These are phyloP conservation scores for Nesidiocoris tenuis DNA, from an alignment of 2,888 invertebrate genomes.

Conservation along the genomic window DNA sequence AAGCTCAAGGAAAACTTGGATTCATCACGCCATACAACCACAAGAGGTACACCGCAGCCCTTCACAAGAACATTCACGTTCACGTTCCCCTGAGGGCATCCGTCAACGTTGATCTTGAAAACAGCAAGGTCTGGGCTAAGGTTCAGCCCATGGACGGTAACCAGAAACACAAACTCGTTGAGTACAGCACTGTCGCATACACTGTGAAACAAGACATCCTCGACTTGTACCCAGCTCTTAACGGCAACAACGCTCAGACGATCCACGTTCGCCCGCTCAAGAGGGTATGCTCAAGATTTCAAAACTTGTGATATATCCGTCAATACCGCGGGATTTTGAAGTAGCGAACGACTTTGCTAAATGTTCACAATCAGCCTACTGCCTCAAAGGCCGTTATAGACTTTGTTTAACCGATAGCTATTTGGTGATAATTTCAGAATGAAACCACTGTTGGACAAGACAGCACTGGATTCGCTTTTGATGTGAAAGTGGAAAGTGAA, in stretches of 20 bases:
- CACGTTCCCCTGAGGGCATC: slow-evolving; percentile 63
- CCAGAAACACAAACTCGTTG: slow-evolving; percentile 59
- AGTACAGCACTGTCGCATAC: slow-evolving; percentile 66
- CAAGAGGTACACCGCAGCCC: slow-evolving; percentile 62
- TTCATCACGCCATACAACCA: slow-evolving; percentile 66
- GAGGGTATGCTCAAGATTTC: slow-evolving; percentile 4
- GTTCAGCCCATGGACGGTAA: slow-evolving; percentile 59
- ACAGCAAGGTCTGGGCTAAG: slow-evolving; percentile 57
- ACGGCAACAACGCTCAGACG: slow-evolving; percentile 40
- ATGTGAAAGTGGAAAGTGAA: slow-evolving; percentile 60
- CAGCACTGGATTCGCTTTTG: slow-evolving; percentile 60
- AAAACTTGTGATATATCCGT: neutral
- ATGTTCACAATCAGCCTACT: too few relatives aligned
- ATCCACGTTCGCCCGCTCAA: slow-evolving; percentile 50
- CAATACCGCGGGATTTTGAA: too few relatives aligned
- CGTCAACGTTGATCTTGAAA: slow-evolving; percentile 57
- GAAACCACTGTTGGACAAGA: slow-evolving; percentile 49
- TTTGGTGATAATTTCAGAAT: slow-evolving; percentile 46
- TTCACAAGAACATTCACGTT: slow-evolving; percentile 62
- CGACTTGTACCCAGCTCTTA: slow-evolving; percentile 55
- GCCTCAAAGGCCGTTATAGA: too few relatives aligned
- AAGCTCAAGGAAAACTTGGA: slow-evolving; percentile 63
- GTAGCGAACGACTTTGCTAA: too few relatives aligned
- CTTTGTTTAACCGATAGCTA: too few relatives aligned
- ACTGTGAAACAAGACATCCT: slow-evolving; percentile 62